Base-by-base conservation (phyloP, 2,797 vertebrate genomes). In the Bufotes viridis region DNA sequence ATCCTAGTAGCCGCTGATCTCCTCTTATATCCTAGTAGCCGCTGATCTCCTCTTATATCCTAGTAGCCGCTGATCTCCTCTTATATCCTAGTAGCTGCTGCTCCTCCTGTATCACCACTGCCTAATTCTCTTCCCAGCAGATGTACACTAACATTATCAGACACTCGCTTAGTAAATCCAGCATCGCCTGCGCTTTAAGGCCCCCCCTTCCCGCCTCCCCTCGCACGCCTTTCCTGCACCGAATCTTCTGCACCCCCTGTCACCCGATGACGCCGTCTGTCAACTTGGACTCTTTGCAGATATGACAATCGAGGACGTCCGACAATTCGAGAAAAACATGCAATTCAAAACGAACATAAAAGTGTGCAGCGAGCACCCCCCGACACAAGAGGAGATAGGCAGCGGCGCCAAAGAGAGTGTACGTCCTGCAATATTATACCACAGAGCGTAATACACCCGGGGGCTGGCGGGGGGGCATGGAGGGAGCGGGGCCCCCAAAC, bases 331-430 rank as follows among this genome's bases (percentile, higher is more conserved):
- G 97, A 98, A 94, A 96, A 96, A 97, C 95, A 99, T 99, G 98
- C 97, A 99, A 96, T 97, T 97, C 96, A 96, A 99, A 98, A 99
- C 98, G 96, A 99, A 99, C 97, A 97, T 98, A 96, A 99, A 99
- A 97, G 97, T 99, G 96, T 98, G 97, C 96, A 95, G 95, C 95
- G 97, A 97, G 92, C 96, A 97, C 95, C 96, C 97, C 95, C 96
- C 97, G 95, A 93, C 97, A 95, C 94, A 96, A 96, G 97, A 97
- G 97, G 97, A 96, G 95, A 96, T 98, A 97, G 95, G 96, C 94
- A 97, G 96, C 96, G 97, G 96, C 96, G 96, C 96, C 94, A 96
- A 96, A 97, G 95, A 96, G 95, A 97, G 97, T 93, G 98, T 99
- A 99, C 96, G 97, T 98, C 49, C 75, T 26, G 72, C 18, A 49